Evolutionary conservation across 2,797 vertebrate species (phyloP).

Genomic region (Paedocypris micromegethes): DNA sequence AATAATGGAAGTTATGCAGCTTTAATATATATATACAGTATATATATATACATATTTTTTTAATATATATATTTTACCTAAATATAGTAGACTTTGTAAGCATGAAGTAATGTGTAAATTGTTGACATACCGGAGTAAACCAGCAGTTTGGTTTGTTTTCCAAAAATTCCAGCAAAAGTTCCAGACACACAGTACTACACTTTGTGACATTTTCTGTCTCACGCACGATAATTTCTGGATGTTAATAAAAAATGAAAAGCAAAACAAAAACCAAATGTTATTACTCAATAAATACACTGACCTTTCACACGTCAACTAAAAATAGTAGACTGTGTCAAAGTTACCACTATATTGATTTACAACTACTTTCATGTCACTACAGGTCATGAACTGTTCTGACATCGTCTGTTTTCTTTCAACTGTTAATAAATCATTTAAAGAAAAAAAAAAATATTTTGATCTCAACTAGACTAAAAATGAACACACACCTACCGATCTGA

Average conservation of each 20-base stretch:
- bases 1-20: too few relatives aligned
- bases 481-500: slow-evolving; percentile 45
- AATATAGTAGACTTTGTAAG: too few relatives aligned
- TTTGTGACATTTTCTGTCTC: slow-evolving; percentile 4
- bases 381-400: too few relatives aligned
- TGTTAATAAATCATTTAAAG: too few relatives aligned
- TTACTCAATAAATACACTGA: background rate
- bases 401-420: too few relatives aligned
- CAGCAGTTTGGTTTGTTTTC: slow-evolving; percentile 35
- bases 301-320: background rate
- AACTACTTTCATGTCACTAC: too few relatives aligned
- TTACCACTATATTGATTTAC: background rate
- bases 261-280: background rate
- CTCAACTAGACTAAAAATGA: too few relatives aligned
- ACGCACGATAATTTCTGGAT: too few relatives aligned
- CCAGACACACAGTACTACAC: slow-evolving; percentile 39
- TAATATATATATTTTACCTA: background rate
- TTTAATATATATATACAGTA: background rate
- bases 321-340: background rate
- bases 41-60: background rate
- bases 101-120: too few relatives aligned
- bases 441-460: too few relatives aligned
- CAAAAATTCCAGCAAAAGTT: slow-evolving; percentile 34
- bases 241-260: too few relatives aligned
- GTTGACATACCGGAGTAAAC: slow-evolving; percentile 15